These are phyloP conservation scores for Ypsolopha scabrella DNA, from an alignment of 2,888 invertebrate genomes.

Conservation along the genomic window DNA sequence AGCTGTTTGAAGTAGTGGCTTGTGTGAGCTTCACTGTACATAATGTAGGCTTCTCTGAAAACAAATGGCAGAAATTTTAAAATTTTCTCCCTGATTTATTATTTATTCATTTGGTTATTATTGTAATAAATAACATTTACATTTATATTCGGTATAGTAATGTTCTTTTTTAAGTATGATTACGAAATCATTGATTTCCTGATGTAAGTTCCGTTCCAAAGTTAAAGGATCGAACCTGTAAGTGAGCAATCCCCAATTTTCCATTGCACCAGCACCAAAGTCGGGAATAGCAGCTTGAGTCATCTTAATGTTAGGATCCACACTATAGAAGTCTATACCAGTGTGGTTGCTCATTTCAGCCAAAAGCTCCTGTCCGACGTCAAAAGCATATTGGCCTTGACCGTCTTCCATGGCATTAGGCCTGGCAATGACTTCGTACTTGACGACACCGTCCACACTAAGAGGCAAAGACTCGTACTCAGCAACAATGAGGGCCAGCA, in stretches of 20 bases:
- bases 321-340: conserved; percentile 48
- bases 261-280: conserved; percentile 84
- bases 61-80: neutral
- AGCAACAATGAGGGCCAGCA: conserved; percentile 77
- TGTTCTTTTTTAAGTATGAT: too few species aligned
- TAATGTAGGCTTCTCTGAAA: conserved; percentile 52
- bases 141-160: too few species aligned
- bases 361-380: conserved; percentile 49
- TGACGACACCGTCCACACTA: conserved; percentile 10
- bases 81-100: too few species aligned
- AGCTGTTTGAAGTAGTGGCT: conserved; percentile 55
- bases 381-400: conserved; percentile 50
- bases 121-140: too few species aligned
- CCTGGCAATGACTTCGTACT: conserved; percentile 57
- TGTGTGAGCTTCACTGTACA: conserved; percentile 49
- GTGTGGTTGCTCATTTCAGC: conserved; percentile 70
- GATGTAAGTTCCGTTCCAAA: too few species aligned
- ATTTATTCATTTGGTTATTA: too few species aligned
- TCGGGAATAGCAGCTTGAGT: conserved; percentile 85
- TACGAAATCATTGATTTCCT: too few species aligned
- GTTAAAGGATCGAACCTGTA: conserved; percentile 63
- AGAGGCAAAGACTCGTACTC: conserved; percentile 49
- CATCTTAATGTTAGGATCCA: conserved; percentile 59
- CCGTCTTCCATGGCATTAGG: conserved; percentile 35
- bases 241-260: conserved; percentile 86